phyloP scores from a whole-genome alignment of 2,113 vertebrate species.

The Rhinolophus sinicus region DNA sequence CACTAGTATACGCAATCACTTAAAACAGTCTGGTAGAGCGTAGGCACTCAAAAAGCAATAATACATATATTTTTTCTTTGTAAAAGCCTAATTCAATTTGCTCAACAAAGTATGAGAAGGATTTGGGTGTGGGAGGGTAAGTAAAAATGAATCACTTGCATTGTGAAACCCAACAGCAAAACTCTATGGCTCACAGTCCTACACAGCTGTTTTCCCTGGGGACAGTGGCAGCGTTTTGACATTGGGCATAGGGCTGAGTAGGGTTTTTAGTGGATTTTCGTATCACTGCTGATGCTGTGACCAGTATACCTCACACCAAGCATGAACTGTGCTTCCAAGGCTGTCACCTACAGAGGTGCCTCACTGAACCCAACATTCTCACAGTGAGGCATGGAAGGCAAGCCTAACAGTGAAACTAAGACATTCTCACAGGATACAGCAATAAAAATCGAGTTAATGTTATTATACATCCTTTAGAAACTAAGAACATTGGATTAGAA shows the following conservation, averaged over 20 bases:
- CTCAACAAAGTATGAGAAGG: not conserved
- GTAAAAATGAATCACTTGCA: not conserved
- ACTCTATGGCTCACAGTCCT: not conserved
- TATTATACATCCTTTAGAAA: not conserved
- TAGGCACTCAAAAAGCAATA: not conserved
- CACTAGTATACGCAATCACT: not conserved
- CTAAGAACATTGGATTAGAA: not conserved
- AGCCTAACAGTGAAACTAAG: not conserved
- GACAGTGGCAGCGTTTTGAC: not conserved
- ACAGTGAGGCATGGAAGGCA: not conserved
- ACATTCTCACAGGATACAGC: not conserved
- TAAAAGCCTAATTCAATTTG: not conserved
- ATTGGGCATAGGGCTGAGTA: not conserved
- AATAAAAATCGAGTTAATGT: not conserved
- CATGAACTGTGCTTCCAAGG: not conserved
- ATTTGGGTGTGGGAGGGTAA: not conserved
- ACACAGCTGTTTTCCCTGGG: not conserved
- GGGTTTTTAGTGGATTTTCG: not conserved
- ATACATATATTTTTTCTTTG: not conserved
- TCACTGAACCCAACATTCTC: not conserved
- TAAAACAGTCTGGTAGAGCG: not conserved
- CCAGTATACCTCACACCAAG: not conserved
- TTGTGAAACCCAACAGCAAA: not conserved
- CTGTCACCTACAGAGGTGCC: not conserved
- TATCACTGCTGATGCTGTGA: not conserved